phyloP scores from a whole-genome alignment of 2,888 invertebrate species.

The Leuctra nigra region DNA sequence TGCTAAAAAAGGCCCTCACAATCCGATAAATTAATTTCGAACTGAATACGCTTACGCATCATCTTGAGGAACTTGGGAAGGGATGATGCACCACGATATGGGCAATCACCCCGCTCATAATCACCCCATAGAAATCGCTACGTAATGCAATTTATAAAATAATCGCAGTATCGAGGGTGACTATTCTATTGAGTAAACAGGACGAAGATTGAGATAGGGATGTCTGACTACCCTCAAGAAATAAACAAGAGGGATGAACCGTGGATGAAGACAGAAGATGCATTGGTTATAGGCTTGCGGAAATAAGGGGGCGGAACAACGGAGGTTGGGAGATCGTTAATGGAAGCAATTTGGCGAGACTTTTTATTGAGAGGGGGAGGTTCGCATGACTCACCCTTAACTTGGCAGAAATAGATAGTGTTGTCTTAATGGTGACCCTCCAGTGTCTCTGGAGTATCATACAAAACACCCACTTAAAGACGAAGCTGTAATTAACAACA shows the following conservation, averaged over 20 bases:
- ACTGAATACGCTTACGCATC: too few relatives aligned
- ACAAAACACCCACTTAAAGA: not conserved
- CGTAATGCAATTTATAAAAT: too few relatives aligned
- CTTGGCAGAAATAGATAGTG: not conserved
- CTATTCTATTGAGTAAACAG: not conserved
- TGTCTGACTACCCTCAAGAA: not conserved
- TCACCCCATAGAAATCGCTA: too few relatives aligned
- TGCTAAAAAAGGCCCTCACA: too few relatives aligned
- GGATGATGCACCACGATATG: too few relatives aligned
- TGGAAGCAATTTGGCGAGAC: constrained; percentile 8
- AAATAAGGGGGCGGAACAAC: not conserved
- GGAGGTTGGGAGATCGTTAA: not conserved
- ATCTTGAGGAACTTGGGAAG: too few relatives aligned
- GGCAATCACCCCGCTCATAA: too few relatives aligned
- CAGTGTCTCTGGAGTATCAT: not conserved
- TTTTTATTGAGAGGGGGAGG: not conserved
- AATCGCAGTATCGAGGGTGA: too few relatives aligned
- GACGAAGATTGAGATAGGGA: not conserved
- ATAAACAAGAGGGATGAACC: not conserved
- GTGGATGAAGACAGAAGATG: not conserved
- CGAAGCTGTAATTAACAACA: not conserved
- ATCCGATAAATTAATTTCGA: too few relatives aligned
- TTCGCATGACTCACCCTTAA: not conserved
- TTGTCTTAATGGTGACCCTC: not conserved
- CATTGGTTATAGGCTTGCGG: not conserved